A percentile compares a stretch with the other conserved stretches of the same genome.
Conservation (phyloP, 2,113 vertebrate genomes). For the Nerophis ophidion region DNA sequence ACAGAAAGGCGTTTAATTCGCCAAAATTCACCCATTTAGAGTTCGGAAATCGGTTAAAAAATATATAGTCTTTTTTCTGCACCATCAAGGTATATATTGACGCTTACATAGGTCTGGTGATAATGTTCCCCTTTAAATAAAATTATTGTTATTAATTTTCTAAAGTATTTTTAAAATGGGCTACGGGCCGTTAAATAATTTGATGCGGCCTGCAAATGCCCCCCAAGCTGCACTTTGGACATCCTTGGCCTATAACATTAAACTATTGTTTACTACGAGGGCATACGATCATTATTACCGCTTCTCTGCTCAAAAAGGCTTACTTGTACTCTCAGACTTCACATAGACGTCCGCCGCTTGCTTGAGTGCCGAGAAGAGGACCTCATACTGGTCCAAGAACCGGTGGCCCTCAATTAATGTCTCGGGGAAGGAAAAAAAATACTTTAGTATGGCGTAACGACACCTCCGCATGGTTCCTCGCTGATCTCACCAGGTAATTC, state of each 20-base stretch:
- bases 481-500: conserved; percentile 84
- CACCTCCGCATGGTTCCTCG: background rate
- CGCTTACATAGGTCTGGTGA: too few relatives aligned
- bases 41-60: too few relatives aligned
- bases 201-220: too few relatives aligned
- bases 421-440: conserved; percentile 55
- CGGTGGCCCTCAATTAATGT: conserved; percentile 89
- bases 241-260: conserved; percentile 60
- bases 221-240: too few relatives aligned
- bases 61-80: too few relatives aligned
- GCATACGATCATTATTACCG: conserved; percentile 4
- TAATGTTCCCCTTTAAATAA: too few relatives aligned
- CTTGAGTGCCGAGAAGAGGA: conserved; percentile 84
- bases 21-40: too few relatives aligned
- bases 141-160: too few relatives aligned
- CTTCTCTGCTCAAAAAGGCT: conserved; percentile 26
- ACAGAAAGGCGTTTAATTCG: too few relatives aligned
- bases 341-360: conserved; percentile 87
- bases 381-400: conserved; percentile 96
- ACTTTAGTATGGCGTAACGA: background rate
- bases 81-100: too few relatives aligned
- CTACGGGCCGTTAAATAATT: too few relatives aligned
- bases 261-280: conserved; percentile 32
- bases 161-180: too few relatives aligned
- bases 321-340: conserved; percentile 90